A percentile compares a stretch with the other conserved stretches of the same genome.
Evolutionary conservation across 2,888 invertebrate species (phyloP).

Genomic region (Nipponacmea schrenckii): DNA sequence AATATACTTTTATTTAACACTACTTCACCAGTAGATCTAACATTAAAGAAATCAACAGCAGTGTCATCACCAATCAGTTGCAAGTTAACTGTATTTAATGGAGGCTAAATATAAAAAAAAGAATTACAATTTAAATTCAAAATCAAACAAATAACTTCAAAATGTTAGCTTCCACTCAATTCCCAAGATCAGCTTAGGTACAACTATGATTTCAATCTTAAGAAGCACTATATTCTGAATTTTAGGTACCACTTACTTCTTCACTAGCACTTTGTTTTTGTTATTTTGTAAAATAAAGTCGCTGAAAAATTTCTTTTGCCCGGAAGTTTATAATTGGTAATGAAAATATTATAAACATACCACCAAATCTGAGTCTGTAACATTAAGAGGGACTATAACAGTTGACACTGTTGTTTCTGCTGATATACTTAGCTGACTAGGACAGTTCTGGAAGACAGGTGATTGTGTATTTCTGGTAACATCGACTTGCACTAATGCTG

Average conservation of each 20-base stretch:
- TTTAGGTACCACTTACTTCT: too few species aligned
- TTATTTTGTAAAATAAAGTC: too few species aligned
- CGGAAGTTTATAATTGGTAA: too few species aligned
- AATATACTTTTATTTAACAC: conserved; percentile 40
- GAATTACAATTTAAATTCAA: not conserved
- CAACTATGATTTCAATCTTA: too few species aligned
- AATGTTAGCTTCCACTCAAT: too few species aligned
- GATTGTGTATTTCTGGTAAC: conserved; percentile 55
- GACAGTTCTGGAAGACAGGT: conserved; percentile 39
- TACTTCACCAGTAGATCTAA: conserved; percentile 49
- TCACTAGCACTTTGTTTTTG: too few species aligned
- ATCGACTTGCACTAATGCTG: conserved; percentile 47
- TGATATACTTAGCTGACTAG: not conserved
- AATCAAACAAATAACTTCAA: not conserved
- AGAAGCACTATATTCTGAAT: too few species aligned
- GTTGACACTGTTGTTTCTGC: not conserved
- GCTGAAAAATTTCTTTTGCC: too few species aligned
- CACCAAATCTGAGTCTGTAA: not conserved
- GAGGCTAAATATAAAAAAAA: conserved; percentile 25
- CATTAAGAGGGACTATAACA: not conserved
- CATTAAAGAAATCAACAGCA: conserved; percentile 47
- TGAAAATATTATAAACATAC: not conserved
- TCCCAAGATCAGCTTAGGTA: too few species aligned
- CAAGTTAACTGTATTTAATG: conserved; percentile 43
- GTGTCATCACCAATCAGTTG: conserved; percentile 45